phyloP scores from a whole-genome alignment of 2,113 vertebrate genomes.

The Macaca mulatta region DNA sequence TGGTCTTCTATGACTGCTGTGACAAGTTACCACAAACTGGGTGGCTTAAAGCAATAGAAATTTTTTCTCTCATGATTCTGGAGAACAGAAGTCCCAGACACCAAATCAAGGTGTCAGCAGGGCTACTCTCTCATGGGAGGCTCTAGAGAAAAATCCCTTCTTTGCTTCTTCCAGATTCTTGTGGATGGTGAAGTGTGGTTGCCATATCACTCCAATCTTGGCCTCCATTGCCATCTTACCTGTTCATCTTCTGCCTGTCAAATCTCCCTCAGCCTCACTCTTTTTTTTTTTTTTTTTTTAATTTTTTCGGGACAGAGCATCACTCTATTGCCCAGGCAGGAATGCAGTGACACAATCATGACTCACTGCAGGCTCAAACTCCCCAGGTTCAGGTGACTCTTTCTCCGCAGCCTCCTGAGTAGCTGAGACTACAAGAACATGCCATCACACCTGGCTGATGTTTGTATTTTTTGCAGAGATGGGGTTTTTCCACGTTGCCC shows the following conservation, averaged over 20 bases:
- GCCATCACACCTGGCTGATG: no score
- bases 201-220: neutral
- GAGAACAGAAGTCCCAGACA: neutral
- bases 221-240: neutral
- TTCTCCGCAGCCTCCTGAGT: no score
- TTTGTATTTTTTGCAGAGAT: no score
- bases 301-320: no score
- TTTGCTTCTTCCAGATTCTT: neutral
- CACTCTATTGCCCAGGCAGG: no score
- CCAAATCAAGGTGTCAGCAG: neutral
- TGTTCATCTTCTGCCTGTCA: neutral
- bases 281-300: neutral
- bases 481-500: no score
- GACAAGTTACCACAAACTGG: neutral
- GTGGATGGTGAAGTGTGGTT: no score
- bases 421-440: no score
- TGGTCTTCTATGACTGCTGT: neutral
- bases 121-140: neutral
- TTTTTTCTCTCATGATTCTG: neutral
- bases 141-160: neutral
- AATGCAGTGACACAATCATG: no score
- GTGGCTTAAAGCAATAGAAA: neutral
- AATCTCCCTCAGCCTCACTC: neutral
- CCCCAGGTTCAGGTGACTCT: no score
- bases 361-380: no score